A percentile compares a stretch with the other conserved stretches of the same genome.
phyloP scores from a whole-genome alignment of 2,797 vertebrate genomes.

The Spinus pinus region DNA sequence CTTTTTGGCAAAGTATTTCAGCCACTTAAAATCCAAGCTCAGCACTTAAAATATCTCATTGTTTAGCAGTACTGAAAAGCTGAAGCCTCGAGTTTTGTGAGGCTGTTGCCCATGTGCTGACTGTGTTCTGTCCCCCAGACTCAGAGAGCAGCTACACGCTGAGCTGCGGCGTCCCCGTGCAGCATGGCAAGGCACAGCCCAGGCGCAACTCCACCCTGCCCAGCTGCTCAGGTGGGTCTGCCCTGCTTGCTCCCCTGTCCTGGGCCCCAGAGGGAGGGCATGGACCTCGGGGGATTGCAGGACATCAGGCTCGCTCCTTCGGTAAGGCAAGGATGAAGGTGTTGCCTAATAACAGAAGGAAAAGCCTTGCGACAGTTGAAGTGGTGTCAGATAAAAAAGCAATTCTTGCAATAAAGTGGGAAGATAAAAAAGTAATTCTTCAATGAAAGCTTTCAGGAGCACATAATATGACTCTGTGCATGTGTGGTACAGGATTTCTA shows the following conservation, averaged over 20 bases:
- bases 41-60: not conserved
- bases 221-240: slow-evolving; percentile 81
- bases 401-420: not conserved
- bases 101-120: not conserved
- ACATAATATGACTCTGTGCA: rapidly evolving
- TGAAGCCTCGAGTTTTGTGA: rapidly evolving
- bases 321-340: not conserved
- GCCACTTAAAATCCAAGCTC: not conserved
- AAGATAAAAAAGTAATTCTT: not conserved
- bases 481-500: rapidly evolving
- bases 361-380: rapidly evolving
- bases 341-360: not conserved
- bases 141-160: slow-evolving; percentile 92
- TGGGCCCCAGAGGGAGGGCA: not conserved
- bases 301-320: rapidly evolving
- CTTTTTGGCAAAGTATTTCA: not conserved
- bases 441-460: not conserved
- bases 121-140: slow-evolving; percentile 72
- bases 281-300: not conserved
- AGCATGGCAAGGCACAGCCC: slow-evolving; percentile 78
- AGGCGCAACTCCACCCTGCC: slow-evolving; percentile 78
- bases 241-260: not conserved
- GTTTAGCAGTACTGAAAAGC: not conserved
- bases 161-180: slow-evolving; percentile 86
- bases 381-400: not conserved